phyloP scores from a whole-genome alignment of 2,797 vertebrate species.

The Knipowitschia caucasica region DNA sequence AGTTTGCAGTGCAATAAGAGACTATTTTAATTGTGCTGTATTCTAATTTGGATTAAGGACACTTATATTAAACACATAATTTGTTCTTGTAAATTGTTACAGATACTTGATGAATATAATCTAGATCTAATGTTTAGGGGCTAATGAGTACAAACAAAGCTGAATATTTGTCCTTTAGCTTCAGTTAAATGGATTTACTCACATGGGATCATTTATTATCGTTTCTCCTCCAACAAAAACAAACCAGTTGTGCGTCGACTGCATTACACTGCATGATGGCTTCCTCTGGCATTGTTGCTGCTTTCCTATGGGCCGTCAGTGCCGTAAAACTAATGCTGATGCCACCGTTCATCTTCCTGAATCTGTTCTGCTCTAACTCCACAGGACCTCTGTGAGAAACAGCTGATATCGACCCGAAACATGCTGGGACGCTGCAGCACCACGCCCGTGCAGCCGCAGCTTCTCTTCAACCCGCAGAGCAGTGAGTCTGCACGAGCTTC shows the following conservation, averaged over 20 bases:
- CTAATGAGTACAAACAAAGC: too few relatives aligned
- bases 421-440: slow-evolving; percentile 5
- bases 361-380: background rate
- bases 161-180: too few relatives aligned
- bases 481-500: too few relatives aligned
- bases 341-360: background rate
- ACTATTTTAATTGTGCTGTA: too few relatives aligned
- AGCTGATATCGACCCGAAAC: background rate
- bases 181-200: background rate
- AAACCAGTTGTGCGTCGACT: slow-evolving; percentile 2
- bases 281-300: slow-evolving; percentile 16
- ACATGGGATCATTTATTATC: slow-evolving; percentile 3
- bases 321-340: background rate
- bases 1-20: too few relatives aligned
- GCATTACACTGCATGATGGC: slow-evolving; percentile 4
- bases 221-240: background rate
- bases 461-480: background rate
- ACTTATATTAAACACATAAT: too few relatives aligned
- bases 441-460: background rate
- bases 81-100: too few relatives aligned
- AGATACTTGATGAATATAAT: too few relatives aligned
- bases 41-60: too few relatives aligned
- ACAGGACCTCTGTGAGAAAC: slow-evolving; percentile 43
- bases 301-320: background rate
- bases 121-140: too few relatives aligned